A percentile compares a stretch with the other conserved stretches of the same genome.
Conservation (phyloP, 1,140 invertebrate genomes). For the Plectrocnemia conspersa region DNA sequence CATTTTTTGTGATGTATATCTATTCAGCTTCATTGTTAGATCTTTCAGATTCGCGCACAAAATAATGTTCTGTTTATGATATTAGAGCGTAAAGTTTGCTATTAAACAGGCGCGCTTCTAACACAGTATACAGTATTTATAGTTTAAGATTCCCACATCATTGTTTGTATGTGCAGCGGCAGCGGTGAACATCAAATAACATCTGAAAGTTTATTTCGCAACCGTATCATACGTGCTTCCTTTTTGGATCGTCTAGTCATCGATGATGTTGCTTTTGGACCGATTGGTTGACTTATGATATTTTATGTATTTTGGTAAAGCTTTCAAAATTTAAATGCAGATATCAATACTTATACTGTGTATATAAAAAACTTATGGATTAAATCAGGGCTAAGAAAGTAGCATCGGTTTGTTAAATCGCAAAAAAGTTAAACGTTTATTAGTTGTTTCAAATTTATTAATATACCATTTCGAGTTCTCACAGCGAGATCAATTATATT, state of each 20-base stretch:
- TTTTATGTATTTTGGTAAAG: too few species aligned
- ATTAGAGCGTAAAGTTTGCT: slow-evolving; percentile 32
- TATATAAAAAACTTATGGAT: too few species aligned
- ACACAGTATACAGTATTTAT: slow-evolving; percentile 20
- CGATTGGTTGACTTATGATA: background rate
- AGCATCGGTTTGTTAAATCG: too few species aligned
- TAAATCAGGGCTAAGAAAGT: too few species aligned
- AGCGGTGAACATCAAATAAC: slow-evolving; percentile 27
- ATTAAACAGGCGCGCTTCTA: slow-evolving; percentile 26
- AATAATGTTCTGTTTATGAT: slow-evolving; percentile 33
- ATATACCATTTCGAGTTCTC: too few species aligned
- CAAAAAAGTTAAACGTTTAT: too few species aligned
- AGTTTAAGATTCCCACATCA: slow-evolving; percentile 7
- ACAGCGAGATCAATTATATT: too few species aligned
- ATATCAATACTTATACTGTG: too few species aligned
- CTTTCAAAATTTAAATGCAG: too few species aligned
- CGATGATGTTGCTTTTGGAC: slow-evolving; percentile 11
- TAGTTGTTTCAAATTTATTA: too few species aligned
- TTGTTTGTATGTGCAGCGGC: slow-evolving; percentile 30
- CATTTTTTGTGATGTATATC: too few species aligned
- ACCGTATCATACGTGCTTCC: slow-evolving; percentile 27
- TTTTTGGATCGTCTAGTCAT: slow-evolving; percentile 13
- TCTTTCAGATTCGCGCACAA: background rate
- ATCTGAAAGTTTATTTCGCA: slow-evolving; percentile 25
- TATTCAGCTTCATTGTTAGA: background rate